Evolutionary conservation across 2,113 vertebrate genomes (phyloP).

Genomic region (Gadus macrocephalus): DNA sequence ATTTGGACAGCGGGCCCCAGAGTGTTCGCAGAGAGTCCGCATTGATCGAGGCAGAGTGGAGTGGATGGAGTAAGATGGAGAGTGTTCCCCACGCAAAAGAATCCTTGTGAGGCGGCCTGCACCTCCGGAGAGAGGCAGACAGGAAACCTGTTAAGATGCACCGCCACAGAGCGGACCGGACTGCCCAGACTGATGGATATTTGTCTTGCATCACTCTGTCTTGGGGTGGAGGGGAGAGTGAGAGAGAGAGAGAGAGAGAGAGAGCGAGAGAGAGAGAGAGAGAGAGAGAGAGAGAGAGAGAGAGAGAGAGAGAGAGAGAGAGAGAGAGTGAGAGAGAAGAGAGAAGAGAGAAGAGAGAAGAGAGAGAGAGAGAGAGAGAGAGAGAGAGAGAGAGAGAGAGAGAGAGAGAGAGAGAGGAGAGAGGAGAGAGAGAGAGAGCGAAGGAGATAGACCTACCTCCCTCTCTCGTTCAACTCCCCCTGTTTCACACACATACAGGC

Average conservation of each 20-base stretch:
- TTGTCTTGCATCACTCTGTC: constrained; percentile 35
- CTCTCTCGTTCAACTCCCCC: constrained; percentile 15
- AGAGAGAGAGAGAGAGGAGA: too few relatives aligned
- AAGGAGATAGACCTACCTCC: background rate
- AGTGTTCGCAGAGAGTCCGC: constrained; percentile 47
- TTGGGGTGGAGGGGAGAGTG: background rate
- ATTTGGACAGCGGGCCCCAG: constrained; percentile 60
- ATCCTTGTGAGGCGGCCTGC: constrained; percentile 15
- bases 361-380: too few relatives aligned
- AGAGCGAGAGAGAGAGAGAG: too few relatives aligned
- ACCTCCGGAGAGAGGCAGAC: constrained; percentile 36
- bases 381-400: too few relatives aligned
- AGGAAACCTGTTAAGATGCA: constrained; percentile 40
- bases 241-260: too few relatives aligned
- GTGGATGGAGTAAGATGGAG: constrained; percentile 46
- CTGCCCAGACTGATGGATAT: constrained; percentile 36
- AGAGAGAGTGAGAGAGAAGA: too few relatives aligned
- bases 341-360: too few relatives aligned
- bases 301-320: too few relatives aligned
- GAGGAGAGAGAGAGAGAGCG: too few relatives aligned
- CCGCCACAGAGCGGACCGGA: constrained; percentile 43
- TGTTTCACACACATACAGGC: background rate
- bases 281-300: too few relatives aligned
- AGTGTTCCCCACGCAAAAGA: constrained; percentile 24
- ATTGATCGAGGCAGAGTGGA: constrained; percentile 56